Evolutionary conservation across 2,113 vertebrate species (phyloP), one percentile per base, ranked within the genome.

Genomic region (Bagarius yarrelli): DNA sequence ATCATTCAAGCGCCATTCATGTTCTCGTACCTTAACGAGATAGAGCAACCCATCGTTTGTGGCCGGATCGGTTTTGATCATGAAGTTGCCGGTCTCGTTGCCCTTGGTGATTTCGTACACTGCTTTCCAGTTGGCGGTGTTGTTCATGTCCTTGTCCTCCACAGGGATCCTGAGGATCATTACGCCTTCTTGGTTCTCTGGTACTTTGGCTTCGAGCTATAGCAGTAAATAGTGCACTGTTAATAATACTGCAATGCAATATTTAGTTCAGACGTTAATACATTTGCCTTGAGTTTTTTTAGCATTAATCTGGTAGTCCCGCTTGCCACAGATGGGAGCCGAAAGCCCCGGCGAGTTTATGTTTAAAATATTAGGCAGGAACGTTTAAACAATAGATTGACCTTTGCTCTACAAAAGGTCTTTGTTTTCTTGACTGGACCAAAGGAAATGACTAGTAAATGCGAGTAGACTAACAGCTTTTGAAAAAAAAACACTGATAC

Each of bases 31-130:
- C 94, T 95, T 96, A 73, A 91, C 81, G 78, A 95, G 91, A 85
- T 91, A 91, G 8, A 97, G 81, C 52, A 95, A 72, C 18, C 90
- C 95, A 80, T 94, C 93, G 3, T 97, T 96, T 78, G 95, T 95
- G 21, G 84, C 88, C 34, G 89, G 92, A 78, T 96, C 94, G 12
- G 93, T 95, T 61, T 89, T 91, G 61, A 97, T 93, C 88, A 90
- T 88, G 88, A 96, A 97, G 82, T 93, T 87, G 19, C 84, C 91
- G 4, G 91, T 92, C 56, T 95, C 94, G 30, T 97, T 95, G 81
- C 95, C 95, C 61, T 89, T 90, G 76, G 91, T 87, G 75, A 97
- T 95, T 59, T 81, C 88, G 81, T 92, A 96, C 0, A 90, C 81
- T 14, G 94, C 93, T 63, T 55, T 87, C 30, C 94, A 94, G 84